phyloP scores from a whole-genome alignment of 2,888 invertebrate genomes.

The Napeogenes inachia region DNA sequence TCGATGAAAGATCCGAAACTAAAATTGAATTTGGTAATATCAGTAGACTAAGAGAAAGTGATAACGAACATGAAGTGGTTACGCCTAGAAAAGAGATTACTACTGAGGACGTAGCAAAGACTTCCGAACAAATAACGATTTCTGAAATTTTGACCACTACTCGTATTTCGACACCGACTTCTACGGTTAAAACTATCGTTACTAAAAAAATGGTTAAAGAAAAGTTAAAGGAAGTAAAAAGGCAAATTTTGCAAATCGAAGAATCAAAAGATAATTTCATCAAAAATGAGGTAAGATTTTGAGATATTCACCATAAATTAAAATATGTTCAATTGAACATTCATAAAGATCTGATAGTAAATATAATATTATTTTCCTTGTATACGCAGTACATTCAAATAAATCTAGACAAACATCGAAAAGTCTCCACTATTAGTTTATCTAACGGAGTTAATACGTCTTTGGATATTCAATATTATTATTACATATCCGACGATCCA shows the following conservation, averaged over 20 bases:
- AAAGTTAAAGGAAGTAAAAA: neutral
- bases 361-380: constrained; percentile 3
- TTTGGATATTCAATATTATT: constrained; percentile 78
- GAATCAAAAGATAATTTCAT: constrained; percentile 39
- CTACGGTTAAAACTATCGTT: neutral
- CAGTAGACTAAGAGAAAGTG: constrained; percentile 3
- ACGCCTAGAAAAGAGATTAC: constrained; percentile 11
- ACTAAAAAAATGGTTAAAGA: constrained; percentile 1
- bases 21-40: constrained; percentile 11
- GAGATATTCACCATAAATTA: too few relatives aligned
- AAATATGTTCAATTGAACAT: neutral
- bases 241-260: constrained; percentile 3
- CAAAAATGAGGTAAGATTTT: constrained; percentile 39
- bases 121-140: constrained; percentile 10
- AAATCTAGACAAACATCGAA: constrained; percentile 61
- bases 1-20: constrained; percentile 30
- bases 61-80: constrained; percentile 10
- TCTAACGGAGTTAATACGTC: constrained; percentile 56
- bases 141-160: too few relatives aligned
- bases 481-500: constrained; percentile 83
- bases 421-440: constrained; percentile 66
- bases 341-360: constrained; percentile 1
- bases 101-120: constrained; percentile 3
- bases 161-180: too few relatives aligned
- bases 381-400: constrained; percentile 62